phyloP scores from a whole-genome alignment of 2,797 vertebrate genomes.

The Pelobates cultripes region DNA sequence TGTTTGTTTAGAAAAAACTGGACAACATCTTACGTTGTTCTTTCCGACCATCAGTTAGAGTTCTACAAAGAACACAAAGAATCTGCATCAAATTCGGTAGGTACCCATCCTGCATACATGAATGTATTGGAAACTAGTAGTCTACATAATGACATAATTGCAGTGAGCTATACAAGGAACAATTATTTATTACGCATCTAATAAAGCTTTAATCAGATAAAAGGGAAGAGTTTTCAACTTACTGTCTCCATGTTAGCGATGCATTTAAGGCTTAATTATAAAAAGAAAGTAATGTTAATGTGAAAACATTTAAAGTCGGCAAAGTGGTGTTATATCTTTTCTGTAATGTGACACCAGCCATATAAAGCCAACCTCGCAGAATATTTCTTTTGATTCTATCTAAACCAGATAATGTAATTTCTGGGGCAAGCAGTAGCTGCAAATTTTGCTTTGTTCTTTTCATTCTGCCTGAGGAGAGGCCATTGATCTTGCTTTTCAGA shows the following conservation, averaged over 20 bases:
- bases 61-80: constrained; percentile 92
- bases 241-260: constrained; percentile 73
- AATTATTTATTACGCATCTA: constrained; percentile 52
- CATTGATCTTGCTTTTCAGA: constrained; percentile 43
- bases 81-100: constrained; percentile 74
- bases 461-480: constrained; percentile 66
- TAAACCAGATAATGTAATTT: constrained; percentile 74
- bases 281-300: constrained; percentile 69
- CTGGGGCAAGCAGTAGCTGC: constrained; percentile 64
- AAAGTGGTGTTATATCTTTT: constrained; percentile 76
- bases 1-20: constrained; percentile 84
- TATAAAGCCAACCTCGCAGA: constrained; percentile 67
- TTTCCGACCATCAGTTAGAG: constrained; percentile 80
- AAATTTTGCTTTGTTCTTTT: constrained; percentile 67
- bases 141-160: constrained; percentile 1
- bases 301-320: constrained; percentile 68
- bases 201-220: constrained; percentile 73
- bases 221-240: constrained; percentile 59
- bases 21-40: constrained; percentile 82
- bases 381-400: constrained; percentile 66
- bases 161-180: background rate
- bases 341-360: constrained; percentile 64
- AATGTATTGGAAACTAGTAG: constrained; percentile 51
- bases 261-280: constrained; percentile 70
- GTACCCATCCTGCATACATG: constrained; percentile 49